Base-by-base conservation (phyloP, 2,113 vertebrate species). In the human region DNA sequence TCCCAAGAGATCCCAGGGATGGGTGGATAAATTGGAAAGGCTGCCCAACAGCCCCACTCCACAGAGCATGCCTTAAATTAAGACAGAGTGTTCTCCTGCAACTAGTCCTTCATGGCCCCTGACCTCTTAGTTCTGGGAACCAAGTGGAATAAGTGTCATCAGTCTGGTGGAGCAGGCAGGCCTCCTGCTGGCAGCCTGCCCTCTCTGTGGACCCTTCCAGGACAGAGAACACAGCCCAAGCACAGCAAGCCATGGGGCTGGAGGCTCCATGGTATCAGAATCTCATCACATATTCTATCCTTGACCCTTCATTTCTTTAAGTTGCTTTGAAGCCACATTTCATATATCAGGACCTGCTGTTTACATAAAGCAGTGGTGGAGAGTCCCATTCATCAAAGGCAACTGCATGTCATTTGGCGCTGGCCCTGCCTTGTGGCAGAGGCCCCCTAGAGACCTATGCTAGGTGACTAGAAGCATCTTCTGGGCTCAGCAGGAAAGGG, bases 101-200 rank as follows among this genome's bases (percentile, higher is more conserved):
- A 16, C 61, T 40, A 40, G 6, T 22, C 27, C 27, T 22, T n/a
- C 32, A 18, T 12, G 8, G 38, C 0, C 1, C 5, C 61, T 25
- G 72, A 20, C 43, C 66, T 76, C 59, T 32, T 17, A 32, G 50
- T 2, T 61, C 73, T 80, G 50, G 23, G 32, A 8, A 5, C 25
- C 43, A 0, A 23, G 10, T 45, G 43, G 76, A 23, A 18, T n/a
- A 12, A 32, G 13, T 45, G 35, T 30, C 3, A 22, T 27, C 27
- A 22, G 0, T 40, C 50, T 18, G 6, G 10, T 18, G 6, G 95
- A 20, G 8, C 32, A 0, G 27, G 8, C 22, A 30, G 64, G 85
- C 93, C 81, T 89, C 89, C 85, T 85, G 93, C 89, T 93, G 85
- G 85, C 78, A 4, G 20, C 61, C 50, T 83, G 59, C 48, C 55